These are phyloP conservation scores for Crossaster papposus DNA, from an alignment of 53 echinoderm and acorn worm genomes.

Conservation along the genomic window DNA sequence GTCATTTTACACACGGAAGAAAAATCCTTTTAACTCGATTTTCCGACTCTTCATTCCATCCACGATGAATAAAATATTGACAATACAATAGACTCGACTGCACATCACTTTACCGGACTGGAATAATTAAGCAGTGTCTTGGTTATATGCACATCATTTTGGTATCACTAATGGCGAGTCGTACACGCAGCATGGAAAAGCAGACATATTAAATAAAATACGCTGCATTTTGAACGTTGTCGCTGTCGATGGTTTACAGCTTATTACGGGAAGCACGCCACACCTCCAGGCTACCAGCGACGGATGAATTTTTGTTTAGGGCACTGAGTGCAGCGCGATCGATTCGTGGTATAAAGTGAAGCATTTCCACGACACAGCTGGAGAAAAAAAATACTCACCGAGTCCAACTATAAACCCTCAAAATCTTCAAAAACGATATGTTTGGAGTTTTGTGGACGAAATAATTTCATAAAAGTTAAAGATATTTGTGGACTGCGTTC, in stretches of 20 bases:
- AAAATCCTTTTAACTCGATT: not conserved
- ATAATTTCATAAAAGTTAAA: not conserved
- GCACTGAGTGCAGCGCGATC: not conserved
- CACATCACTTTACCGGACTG: not conserved
- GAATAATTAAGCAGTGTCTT: conserved; percentile 12
- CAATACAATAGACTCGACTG: not conserved
- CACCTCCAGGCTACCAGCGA: conserved; percentile 37
- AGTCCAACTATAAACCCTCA: not conserved
- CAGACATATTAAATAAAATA: conserved; percentile 47
- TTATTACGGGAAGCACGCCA: not conserved
- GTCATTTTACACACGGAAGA: not conserved
- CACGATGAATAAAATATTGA: conserved; percentile 15
- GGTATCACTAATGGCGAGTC: conserved; percentile 5
- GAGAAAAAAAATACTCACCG: not conserved
- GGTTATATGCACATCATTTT: conserved; percentile 38
- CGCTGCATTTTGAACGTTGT: conserved; percentile 48
- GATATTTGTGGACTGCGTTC: not conserved
- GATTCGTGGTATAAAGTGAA: conserved; percentile 4
- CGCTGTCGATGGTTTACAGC: conserved; percentile 40
- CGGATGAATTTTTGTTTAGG: conserved; percentile 27
- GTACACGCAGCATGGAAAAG: not conserved
- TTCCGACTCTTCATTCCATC: not conserved
- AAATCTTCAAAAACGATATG: conserved; percentile 34
- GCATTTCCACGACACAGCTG: conserved; percentile 42
- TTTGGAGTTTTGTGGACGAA: conserved; percentile 6